Conservation (phyloP, 2,797 vertebrate genomes). For the Psittacula echo region DNA sequence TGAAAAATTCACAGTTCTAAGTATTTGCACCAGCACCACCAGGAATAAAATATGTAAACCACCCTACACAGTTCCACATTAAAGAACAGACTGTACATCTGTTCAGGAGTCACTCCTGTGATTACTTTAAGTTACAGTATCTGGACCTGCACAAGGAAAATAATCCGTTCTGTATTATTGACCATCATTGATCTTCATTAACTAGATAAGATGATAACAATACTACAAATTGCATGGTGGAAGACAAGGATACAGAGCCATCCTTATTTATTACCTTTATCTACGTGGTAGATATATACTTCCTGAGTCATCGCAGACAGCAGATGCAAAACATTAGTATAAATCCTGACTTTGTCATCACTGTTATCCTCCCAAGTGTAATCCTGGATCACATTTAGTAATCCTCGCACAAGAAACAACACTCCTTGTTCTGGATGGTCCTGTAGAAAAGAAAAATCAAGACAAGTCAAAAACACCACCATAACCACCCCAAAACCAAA, state of each 20-base stretch:
- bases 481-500: neutral
- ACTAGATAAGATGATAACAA: neutral
- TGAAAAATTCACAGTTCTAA: neutral
- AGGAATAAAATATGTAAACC: neutral
- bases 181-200: neutral
- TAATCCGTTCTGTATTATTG: neutral
- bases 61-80: neutral
- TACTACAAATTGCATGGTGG: neutral
- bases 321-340: conserved; percentile 89
- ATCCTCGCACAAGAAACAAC: conserved; percentile 91
- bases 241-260: neutral
- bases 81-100: neutral
- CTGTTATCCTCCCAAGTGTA: conserved; percentile 96
- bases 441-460: conserved; percentile 68
- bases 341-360: conserved; percentile 91
- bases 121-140: neutral
- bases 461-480: neutral
- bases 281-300: conserved; percentile 88
- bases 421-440: conserved; percentile 97
- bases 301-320: conserved; percentile 95
- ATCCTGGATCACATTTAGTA: conserved; percentile 96
- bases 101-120: neutral
- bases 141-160: neutral
- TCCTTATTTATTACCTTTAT: conserved; percentile 84
- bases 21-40: neutral